These are phyloP conservation scores for Amphipyra berbera DNA, from an alignment of 2,888 invertebrate species.

Conservation along the genomic window DNA sequence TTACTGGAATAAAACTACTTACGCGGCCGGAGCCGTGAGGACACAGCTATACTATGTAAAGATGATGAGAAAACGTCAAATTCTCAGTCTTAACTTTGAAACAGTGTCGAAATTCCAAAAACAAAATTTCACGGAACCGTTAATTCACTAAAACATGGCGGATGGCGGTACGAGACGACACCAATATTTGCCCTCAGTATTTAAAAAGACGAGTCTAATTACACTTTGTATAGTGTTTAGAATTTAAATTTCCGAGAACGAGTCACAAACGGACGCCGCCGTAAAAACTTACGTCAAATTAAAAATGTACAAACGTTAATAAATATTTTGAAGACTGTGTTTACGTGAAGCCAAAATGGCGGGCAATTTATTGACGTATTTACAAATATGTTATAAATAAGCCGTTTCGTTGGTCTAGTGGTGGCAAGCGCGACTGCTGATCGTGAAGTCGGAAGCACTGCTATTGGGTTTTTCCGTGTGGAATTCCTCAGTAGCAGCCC, in stretches of 20 bases:
- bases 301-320: constrained; percentile 18
- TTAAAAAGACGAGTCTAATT: constrained; percentile 55
- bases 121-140: background rate
- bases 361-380: no score
- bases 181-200: constrained; percentile 56
- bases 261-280: constrained; percentile 43
- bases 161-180: constrained; percentile 34
- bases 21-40: no score
- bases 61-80: no score
- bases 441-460: no score
- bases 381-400: no score
- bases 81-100: no score
- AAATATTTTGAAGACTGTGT: background rate
- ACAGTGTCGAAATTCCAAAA: background rate
- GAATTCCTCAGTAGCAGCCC: no score
- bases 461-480: no score
- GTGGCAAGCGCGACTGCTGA: no score
- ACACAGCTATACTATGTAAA: no score
- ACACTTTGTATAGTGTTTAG: constrained; percentile 38
- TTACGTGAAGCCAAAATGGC: background rate
- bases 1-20: no score
- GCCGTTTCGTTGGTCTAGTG: no score
- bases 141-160: constrained; percentile 22
- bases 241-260: constrained; percentile 54
- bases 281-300: constrained; percentile 16